Percentiles rank a stretch among this genome's conserved stretches.
Conservation (phyloP, 2,113 vertebrate genomes). For the Marmota flaviventris region DNA sequence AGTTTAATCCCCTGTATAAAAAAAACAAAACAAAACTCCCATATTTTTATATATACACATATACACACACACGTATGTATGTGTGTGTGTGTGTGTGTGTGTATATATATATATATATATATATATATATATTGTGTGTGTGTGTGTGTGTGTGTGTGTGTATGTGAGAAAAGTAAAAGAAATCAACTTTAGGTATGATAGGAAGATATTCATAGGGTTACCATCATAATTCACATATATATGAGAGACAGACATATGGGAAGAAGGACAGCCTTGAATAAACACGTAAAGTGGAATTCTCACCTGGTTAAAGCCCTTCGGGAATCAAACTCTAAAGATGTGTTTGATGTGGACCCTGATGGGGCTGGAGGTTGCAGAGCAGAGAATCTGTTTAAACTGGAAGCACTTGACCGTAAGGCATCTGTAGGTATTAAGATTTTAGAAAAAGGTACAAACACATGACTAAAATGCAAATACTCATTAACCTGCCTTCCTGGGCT, state of each 20-base stretch:
- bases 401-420: slow-evolving; percentile 91
- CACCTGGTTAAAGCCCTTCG: slow-evolving; percentile 95
- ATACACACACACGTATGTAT: too few species aligned
- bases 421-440: slow-evolving; percentile 87
- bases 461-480: slow-evolving; percentile 50
- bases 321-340: slow-evolving; percentile 93
- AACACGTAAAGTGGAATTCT: slow-evolving; percentile 15
- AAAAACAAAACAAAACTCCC: too few species aligned
- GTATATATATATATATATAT: too few species aligned
- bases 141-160: too few species aligned
- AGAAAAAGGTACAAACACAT: slow-evolving; percentile 64
- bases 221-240: not conserved
- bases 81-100: too few species aligned
- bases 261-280: not conserved
- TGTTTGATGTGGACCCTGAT: slow-evolving; percentile 87
- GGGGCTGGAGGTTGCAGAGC: slow-evolving; percentile 93
- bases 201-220: not conserved
- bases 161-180: not conserved
- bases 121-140: too few species aligned
- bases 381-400: slow-evolving; percentile 97
- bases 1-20: too few species aligned
- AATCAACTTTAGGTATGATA: slow-evolving; percentile 7
- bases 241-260: not conserved
- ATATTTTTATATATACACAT: too few species aligned
- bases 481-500: not conserved